Conservation (phyloP, 1,140 invertebrate genomes). For the Hycleus phaleratus region DNA sequence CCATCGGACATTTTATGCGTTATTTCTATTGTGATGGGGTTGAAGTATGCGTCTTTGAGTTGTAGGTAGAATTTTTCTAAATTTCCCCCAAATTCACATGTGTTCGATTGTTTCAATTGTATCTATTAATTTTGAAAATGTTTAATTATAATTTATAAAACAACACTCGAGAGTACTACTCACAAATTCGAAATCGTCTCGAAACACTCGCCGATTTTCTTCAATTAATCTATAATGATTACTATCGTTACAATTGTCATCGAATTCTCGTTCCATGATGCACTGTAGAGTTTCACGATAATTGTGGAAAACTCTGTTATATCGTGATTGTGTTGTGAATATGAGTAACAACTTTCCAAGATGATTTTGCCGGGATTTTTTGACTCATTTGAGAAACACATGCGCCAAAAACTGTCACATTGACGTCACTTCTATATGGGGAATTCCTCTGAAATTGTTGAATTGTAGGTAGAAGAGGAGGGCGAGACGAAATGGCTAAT, state of each 20-base stretch:
- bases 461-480: no score
- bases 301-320: neutral
- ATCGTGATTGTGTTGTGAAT: conserved; percentile 1
- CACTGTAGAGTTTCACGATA: conserved; percentile 5
- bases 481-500: no score
- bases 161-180: neutral
- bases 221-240: conserved; percentile 1
- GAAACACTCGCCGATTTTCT: conserved; percentile 1
- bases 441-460: conserved; percentile 1
- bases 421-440: conserved; percentile 1
- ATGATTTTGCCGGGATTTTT: conserved; percentile 13
- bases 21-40: no score
- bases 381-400: conserved; percentile 4
- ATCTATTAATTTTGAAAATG: no score
- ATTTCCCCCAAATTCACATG: neutral
- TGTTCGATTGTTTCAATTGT: no score
- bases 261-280: conserved; percentile 9
- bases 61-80: neutral
- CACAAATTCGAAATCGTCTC: conserved; percentile 4
- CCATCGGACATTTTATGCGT: neutral
- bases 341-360: conserved; percentile 15
- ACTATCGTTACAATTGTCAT: conserved; percentile 3
- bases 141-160: no score
- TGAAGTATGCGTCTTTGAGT: neutral
- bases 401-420: neutral